Conservation (phyloP, 2,888 invertebrate species). For the Himalopsyche japonica region DNA sequence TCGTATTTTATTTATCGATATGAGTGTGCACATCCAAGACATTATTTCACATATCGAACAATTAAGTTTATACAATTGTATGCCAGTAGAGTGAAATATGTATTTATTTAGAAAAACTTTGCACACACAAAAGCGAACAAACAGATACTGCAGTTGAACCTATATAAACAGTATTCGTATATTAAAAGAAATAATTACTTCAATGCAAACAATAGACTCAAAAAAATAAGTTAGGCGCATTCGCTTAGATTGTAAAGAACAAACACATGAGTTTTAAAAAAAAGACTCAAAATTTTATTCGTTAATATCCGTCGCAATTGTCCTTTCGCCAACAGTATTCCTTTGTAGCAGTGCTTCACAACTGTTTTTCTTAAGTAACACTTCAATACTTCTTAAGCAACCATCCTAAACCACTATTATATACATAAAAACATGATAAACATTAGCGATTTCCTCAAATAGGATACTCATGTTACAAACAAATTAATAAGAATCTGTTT, state of each 20-base stretch:
- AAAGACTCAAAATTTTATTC: no score
- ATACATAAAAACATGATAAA: no score
- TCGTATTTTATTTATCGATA: not conserved
- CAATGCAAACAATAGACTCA: constrained; percentile 3
- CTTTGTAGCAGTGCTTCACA: no score
- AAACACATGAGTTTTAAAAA: not conserved
- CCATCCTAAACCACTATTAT: no score
- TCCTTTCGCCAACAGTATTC: no score
- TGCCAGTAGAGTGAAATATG: constrained; percentile 4
- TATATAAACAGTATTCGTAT: not conserved
- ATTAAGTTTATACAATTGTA: not conserved
- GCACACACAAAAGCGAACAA: constrained; percentile 1
- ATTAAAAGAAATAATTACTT: constrained; percentile 6
- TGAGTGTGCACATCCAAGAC: not conserved
- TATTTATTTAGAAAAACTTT: constrained; percentile 3
- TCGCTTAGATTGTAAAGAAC: not conserved
- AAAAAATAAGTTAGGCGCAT: not conserved
- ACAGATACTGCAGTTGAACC: constrained; percentile 18
- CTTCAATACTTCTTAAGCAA: no score
- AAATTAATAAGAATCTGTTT: no score
- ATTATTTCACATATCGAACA: not conserved
- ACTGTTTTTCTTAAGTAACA: no score
- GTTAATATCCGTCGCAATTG: no score
- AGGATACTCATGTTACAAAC: no score
- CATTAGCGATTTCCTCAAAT: no score